phyloP scores from a whole-genome alignment of 35 echinoderm and acorn worm species.

The Heliocidaris tuberculata region DNA sequence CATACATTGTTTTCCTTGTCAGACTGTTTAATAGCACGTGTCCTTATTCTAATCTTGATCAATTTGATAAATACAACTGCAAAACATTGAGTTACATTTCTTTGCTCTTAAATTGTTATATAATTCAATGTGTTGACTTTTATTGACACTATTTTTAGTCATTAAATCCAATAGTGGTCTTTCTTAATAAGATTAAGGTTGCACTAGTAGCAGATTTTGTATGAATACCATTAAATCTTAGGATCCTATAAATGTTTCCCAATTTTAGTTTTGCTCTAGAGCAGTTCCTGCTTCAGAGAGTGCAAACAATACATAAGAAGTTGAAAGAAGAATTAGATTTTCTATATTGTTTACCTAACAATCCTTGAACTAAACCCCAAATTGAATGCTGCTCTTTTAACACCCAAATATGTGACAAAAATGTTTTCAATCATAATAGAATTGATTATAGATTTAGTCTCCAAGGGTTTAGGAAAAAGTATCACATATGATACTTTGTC shows the following conservation, averaged over 20 bases:
- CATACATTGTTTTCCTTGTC: not conserved
- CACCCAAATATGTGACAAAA: no score
- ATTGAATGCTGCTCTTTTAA: no score
- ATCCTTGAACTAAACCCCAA: no score
- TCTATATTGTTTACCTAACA: no score
- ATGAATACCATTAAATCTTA: not conserved
- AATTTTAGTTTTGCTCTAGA: no score
- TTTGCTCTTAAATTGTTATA: not conserved
- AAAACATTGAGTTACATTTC: not conserved
- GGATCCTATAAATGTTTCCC: not conserved
- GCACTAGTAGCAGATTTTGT: not conserved
- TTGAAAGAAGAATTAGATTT: no score
- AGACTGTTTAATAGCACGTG: not conserved
- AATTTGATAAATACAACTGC: not conserved
- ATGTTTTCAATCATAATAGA: no score
- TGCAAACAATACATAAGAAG: no score
- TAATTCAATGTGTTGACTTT: not conserved
- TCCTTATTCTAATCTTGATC: not conserved
- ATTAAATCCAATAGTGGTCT: not conserved
- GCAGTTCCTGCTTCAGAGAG: no score
- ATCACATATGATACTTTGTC: no score
- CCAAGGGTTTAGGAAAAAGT: no score
- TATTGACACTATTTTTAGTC: not conserved
- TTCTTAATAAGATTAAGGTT: not conserved
- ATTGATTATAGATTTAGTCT: no score